Conservation (phyloP, 2,888 invertebrate genomes). For the Biston betularia region DNA sequence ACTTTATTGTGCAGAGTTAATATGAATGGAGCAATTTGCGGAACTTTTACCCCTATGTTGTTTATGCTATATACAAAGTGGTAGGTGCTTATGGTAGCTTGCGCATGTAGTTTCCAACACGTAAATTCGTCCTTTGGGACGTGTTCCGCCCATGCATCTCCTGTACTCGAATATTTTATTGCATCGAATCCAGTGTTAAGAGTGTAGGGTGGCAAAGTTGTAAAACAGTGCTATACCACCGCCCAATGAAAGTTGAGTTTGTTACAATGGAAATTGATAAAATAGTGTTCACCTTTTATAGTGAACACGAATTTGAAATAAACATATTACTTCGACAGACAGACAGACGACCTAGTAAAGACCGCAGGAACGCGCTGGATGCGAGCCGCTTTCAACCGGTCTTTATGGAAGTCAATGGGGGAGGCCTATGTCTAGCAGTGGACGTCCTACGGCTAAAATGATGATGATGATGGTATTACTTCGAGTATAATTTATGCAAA, state of each 20-base stretch:
- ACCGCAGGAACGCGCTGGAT: too few species aligned
- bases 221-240: constrained; percentile 31
- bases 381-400: too few species aligned
- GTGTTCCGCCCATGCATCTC: constrained; percentile 42
- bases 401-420: too few species aligned
- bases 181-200: constrained; percentile 41
- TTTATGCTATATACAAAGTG: constrained; percentile 1
- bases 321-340: too few species aligned
- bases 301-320: too few species aligned
- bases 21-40: neutral
- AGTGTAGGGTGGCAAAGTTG: constrained; percentile 35
- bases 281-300: too few species aligned
- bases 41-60: constrained; percentile 17
- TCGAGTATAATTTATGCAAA: too few species aligned
- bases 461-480: too few species aligned
- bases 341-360: too few species aligned
- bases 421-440: too few species aligned
- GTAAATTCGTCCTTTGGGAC: constrained; percentile 48
- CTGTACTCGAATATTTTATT: constrained; percentile 45
- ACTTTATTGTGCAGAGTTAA: neutral
- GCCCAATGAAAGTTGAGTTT: constrained; percentile 8
- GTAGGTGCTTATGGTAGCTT: constrained; percentile 28
- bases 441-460: too few species aligned
- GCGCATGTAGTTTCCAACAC: constrained; percentile 44
- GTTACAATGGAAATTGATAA: neutral